Percentiles rank a stretch among this genome's conserved stretches.
These are phyloP conservation scores for Drosophila mayaguana DNA, from an alignment of 2,888 invertebrate species.

Conservation along the genomic window DNA sequence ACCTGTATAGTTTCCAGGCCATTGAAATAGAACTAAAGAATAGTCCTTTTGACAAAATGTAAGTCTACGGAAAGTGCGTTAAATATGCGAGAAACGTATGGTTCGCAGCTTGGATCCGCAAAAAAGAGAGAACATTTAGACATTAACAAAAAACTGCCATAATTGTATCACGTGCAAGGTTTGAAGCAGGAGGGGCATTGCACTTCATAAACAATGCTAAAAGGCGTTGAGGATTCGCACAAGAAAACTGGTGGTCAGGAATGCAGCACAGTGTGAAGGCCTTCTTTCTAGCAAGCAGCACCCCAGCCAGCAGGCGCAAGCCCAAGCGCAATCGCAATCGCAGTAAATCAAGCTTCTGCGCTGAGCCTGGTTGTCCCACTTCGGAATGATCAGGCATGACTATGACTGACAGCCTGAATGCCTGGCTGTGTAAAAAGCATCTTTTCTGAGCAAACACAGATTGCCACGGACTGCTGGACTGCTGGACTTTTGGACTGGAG, in stretches of 20 bases:
- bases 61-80: constrained; percentile 46
- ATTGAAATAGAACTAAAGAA: background rate
- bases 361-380: constrained; percentile 51
- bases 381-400: constrained; percentile 80
- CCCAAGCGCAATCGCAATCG: background rate
- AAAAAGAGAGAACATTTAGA: constrained; percentile 31
- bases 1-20: background rate
- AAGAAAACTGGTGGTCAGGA: constrained; percentile 63
- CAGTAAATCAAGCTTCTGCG: constrained; percentile 9
- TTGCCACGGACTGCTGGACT: constrained; percentile 34
- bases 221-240: constrained; percentile 69
- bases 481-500: constrained; percentile 20
- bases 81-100: constrained; percentile 75
- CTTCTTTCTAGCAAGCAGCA: constrained; percentile 26
- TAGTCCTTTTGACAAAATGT: background rate
- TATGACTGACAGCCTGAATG: constrained; percentile 83
- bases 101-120: constrained; percentile 58
- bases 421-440: constrained; percentile 42
- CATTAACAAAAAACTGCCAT: constrained; percentile 67
- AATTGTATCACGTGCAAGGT: constrained; percentile 83
- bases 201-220: constrained; percentile 83
- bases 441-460: constrained; percentile 27
- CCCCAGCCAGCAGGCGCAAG: constrained; percentile 14
- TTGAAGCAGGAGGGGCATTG: constrained; percentile 39
- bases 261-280: constrained; percentile 61